A percentile compares a stretch with the other conserved stretches of the same genome.
phyloP scores from a whole-genome alignment of 2,888 invertebrate genomes.

The Monoplex corrugatus region DNA sequence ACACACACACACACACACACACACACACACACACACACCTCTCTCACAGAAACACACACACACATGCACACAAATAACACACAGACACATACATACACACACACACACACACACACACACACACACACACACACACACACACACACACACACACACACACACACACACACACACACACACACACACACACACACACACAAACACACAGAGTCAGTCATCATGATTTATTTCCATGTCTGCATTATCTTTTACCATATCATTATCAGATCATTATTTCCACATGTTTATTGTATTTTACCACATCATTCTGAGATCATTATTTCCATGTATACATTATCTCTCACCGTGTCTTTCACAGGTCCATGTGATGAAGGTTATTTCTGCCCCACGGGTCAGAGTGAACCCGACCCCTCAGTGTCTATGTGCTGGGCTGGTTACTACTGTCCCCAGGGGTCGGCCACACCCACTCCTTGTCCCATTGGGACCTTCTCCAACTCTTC shows the following conservation, averaged over 20 bases:
- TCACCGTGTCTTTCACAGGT: slow-evolving; percentile 63
- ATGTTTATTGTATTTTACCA: too few relatives aligned
- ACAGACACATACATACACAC: slow-evolving; percentile 24
- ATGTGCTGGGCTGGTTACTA: slow-evolving; percentile 75
- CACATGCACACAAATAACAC: too few relatives aligned
- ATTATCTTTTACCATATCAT: too few relatives aligned
- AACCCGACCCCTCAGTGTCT: slow-evolving; percentile 66
- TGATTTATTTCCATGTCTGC: too few relatives aligned
- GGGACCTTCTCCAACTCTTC: slow-evolving; percentile 78
- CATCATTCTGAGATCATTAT: too few relatives aligned
- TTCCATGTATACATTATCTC: too few relatives aligned
- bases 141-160: background rate
- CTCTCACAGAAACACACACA: too few relatives aligned
- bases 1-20: background rate
- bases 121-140: background rate
- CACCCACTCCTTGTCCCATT: slow-evolving; percentile 71
- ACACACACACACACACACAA: background rate
- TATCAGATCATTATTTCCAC: too few relatives aligned
- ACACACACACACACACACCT: background rate
- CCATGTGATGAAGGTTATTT: slow-evolving; percentile 76
- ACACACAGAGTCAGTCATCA: slow-evolving; percentile 7
- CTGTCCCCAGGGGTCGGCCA: slow-evolving; percentile 73
- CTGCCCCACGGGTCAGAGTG: slow-evolving; percentile 75
- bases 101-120: slow-evolving; percentile 6
- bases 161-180: slow-evolving; percentile 33